Percentiles rank a stretch among this genome's conserved stretches.
phyloP scores from a whole-genome alignment of 2,113 vertebrate species.

The Nyctibius bracteatus region DNA sequence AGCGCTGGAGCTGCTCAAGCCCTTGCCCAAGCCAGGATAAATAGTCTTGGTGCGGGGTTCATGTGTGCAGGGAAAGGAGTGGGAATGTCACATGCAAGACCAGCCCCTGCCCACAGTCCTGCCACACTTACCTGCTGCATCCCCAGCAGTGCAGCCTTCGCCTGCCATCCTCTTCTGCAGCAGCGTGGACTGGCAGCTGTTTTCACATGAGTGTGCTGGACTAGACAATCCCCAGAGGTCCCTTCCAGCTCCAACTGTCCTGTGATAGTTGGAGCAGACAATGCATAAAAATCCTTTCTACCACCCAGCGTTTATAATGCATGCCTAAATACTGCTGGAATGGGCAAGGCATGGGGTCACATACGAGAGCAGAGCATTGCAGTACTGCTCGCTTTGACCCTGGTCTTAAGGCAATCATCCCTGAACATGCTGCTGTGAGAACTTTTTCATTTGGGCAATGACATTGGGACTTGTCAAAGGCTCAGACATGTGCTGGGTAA shows the following conservation, averaged over 20 bases:
- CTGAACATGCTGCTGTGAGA: background rate
- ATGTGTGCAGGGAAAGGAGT: background rate
- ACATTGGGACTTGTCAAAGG: background rate
- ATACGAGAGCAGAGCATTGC: accelerated
- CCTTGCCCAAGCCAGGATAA: background rate
- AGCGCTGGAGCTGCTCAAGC: background rate
- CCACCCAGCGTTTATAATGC: background rate
- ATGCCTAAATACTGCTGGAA: background rate
- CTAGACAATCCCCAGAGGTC: background rate
- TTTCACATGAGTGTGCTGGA: background rate
- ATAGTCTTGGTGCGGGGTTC: accelerated
- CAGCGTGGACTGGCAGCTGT: background rate
- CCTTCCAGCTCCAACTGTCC: background rate
- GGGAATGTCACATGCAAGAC: background rate
- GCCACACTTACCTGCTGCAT: background rate
- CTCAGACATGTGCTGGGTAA: background rate
- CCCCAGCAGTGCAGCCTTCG: accelerated
- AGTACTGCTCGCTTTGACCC: background rate
- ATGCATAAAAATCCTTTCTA: background rate
- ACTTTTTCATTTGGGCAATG: background rate
- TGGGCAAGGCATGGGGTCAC: background rate
- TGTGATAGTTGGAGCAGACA: background rate
- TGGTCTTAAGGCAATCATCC: background rate
- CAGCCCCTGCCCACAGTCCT: background rate
- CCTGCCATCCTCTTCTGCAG: background rate